Conservation (phyloP, 2,888 invertebrate species). For the Zygothrica quintamaculata region DNA sequence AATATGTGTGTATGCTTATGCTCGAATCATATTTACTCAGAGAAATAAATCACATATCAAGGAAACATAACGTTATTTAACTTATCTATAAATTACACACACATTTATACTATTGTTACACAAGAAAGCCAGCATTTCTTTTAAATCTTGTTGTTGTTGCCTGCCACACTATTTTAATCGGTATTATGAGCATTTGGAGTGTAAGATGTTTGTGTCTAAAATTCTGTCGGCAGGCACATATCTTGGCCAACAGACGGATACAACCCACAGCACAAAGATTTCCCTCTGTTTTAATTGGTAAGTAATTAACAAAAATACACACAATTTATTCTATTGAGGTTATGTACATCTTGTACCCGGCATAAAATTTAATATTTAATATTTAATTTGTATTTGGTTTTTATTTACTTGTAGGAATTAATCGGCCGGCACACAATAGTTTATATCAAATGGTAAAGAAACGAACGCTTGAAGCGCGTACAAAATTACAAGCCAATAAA, state of each 20-base stretch:
- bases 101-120: conserved; percentile 65
- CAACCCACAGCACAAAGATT: conserved; percentile 31
- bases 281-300: conserved; percentile 52
- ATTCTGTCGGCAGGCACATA: conserved; percentile 75
- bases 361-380: conserved; percentile 12
- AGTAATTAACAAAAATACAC: conserved; percentile 27
- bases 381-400: too few species aligned
- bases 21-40: conserved; percentile 50
- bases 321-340: conserved; percentile 35
- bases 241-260: conserved; percentile 62
- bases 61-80: conserved; percentile 28
- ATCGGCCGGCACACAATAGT: conserved; percentile 67
- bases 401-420: conserved; percentile 44
- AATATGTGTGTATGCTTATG: conserved; percentile 35
- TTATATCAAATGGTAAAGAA: conserved; percentile 83
- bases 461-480: conserved; percentile 79
- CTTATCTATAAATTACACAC: conserved; percentile 35
- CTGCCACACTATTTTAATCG: conserved; percentile 38
- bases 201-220: conserved; percentile 65
- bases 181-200: conserved; percentile 78
- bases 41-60: conserved; percentile 53
- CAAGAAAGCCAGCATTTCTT: conserved; percentile 50
- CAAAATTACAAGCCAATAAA: conserved; percentile 78
- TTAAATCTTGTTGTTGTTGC: conserved; percentile 46
- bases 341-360: conserved; percentile 38